Conservation (phyloP, 2,113 vertebrate genomes). For the Thermophis baileyi region DNA sequence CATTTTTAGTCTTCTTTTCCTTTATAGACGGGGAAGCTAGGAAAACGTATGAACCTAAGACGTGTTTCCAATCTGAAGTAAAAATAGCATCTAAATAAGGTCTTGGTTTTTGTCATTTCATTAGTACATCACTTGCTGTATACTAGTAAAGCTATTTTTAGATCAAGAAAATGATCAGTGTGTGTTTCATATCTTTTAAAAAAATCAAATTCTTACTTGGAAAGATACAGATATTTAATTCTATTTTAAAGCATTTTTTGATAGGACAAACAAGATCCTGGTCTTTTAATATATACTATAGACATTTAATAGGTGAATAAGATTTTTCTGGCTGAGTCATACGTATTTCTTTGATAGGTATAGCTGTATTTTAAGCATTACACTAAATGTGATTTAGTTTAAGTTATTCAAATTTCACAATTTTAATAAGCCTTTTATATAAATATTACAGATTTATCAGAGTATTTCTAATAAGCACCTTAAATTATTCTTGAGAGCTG, state of each 20-base stretch:
- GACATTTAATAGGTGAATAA: slow-evolving; percentile 22
- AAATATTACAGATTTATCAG: not conserved
- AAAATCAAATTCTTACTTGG: not conserved
- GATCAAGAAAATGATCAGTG: not conserved
- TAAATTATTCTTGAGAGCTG: not conserved
- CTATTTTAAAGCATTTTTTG: slow-evolving; percentile 7
- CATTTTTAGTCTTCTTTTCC: not conserved
- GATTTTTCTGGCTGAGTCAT: slow-evolving; percentile 3
- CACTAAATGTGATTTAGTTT: slow-evolving; percentile 25
- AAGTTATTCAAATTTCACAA: slow-evolving; percentile 28
- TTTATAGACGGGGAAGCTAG: not conserved
- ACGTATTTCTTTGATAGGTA: not conserved
- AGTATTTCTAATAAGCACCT: not conserved
- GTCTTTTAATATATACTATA: slow-evolving; percentile 38
- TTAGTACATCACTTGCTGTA: not conserved
- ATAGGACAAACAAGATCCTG: slow-evolving; percentile 6
- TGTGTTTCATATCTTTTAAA: not conserved
- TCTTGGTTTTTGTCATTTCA: not conserved
- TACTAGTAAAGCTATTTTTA: not conserved
- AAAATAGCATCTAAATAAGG: not conserved
- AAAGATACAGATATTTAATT: slow-evolving; percentile 19
- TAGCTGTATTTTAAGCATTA: not conserved
- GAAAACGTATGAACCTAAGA: not conserved
- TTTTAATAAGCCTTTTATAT: slow-evolving; percentile 18
- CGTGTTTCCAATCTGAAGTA: not conserved